phyloP scores from a whole-genome alignment of 2,113 vertebrate species.

The Oxygymnocypris stewartii region DNA sequence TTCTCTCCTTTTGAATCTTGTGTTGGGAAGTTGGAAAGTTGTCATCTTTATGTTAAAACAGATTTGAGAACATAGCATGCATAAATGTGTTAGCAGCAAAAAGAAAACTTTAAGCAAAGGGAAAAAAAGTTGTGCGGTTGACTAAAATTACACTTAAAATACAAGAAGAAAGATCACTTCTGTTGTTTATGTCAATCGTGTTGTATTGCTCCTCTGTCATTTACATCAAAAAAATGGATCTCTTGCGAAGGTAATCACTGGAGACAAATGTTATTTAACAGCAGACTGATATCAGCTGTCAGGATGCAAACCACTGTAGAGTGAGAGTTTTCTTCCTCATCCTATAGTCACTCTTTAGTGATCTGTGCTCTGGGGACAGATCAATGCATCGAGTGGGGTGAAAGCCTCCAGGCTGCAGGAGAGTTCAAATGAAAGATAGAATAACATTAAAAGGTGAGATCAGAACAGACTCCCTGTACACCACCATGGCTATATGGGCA shows the following conservation, averaged over 20 bases:
- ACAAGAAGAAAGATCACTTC: neutral
- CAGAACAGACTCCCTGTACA: slow-evolving; percentile 37
- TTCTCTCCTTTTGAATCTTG: neutral
- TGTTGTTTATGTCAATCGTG: slow-evolving; percentile 31
- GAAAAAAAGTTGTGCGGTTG: neutral
- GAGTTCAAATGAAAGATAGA: slow-evolving; percentile 41
- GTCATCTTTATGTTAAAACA: slow-evolving; percentile 8
- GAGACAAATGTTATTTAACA: neutral
- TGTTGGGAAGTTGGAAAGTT: neutral
- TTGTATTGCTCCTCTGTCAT: neutral
- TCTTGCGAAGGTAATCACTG: slow-evolving; percentile 18
- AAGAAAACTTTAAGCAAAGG: neutral
- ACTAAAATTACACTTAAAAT: neutral
- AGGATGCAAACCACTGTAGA: slow-evolving; percentile 7
- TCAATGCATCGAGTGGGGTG: neutral
- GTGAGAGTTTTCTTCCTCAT: neutral
- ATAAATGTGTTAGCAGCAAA: slow-evolving; percentile 15
- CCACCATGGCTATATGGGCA: slow-evolving; percentile 12
- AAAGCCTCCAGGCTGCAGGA: slow-evolving; percentile 9
- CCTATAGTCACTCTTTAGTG: neutral
- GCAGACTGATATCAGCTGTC: neutral
- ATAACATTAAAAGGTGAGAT: slow-evolving; percentile 36
- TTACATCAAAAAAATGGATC: neutral
- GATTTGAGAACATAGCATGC: neutral
- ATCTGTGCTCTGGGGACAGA: slow-evolving; percentile 11